A percentile compares a stretch with the other conserved stretches of the same genome.
Evolutionary conservation across 2,797 vertebrate species (phyloP).

Genomic region (Meda fulgida): DNA sequence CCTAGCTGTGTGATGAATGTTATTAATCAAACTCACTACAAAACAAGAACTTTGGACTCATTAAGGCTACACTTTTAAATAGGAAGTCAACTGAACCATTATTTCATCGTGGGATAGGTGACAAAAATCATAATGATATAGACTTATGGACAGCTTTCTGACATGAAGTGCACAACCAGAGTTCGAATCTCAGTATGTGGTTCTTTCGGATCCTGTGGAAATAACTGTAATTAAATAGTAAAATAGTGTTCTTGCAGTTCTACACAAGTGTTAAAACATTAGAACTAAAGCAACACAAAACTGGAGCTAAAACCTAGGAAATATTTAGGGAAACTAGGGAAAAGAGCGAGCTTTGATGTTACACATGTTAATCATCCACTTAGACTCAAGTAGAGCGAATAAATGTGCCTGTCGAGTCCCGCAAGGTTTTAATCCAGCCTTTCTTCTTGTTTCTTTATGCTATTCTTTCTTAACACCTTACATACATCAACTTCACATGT

Average conservation of each 20-base stretch:
- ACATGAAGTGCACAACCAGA: background rate
- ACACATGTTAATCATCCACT: constrained; percentile 59
- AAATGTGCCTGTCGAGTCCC: constrained; percentile 53
- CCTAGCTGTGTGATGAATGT: background rate
- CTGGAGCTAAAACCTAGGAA: constrained; percentile 6
- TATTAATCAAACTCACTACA: background rate
- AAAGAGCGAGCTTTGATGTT: background rate
- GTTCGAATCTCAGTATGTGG: background rate
- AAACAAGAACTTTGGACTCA: background rate
- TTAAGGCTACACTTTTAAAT: background rate
- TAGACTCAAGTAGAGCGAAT: constrained; percentile 59
- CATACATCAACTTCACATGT: constrained; percentile 74
- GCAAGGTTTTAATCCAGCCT: constrained; percentile 48
- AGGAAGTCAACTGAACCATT: background rate
- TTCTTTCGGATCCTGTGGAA: background rate
- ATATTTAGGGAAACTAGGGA: constrained; percentile 24
- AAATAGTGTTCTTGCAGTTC: background rate
- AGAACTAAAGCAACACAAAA: background rate
- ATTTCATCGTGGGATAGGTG: background rate
- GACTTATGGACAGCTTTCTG: background rate
- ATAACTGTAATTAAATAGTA: background rate
- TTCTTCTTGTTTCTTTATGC: constrained; percentile 20
- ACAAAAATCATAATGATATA: background rate
- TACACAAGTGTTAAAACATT: background rate
- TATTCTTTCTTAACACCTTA: constrained; percentile 57